Evolutionary conservation across 2,113 vertebrate genomes (phyloP), one percentile per base, ranked within the genome.

Genomic region (Corythornis madagascariensis): DNA sequence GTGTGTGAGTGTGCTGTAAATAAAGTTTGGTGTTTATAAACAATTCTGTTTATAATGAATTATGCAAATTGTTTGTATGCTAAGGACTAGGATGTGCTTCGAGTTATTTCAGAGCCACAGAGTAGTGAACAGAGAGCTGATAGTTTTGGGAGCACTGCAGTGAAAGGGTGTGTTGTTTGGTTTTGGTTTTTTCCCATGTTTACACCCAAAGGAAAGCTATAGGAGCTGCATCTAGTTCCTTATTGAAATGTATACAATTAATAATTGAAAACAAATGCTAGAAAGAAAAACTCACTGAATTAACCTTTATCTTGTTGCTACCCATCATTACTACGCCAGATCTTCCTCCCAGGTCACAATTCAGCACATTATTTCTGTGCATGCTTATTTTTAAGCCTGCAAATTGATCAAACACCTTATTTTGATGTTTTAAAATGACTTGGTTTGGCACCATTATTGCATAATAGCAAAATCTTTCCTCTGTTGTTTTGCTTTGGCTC

Each of bases 11-110:
- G 38, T 0, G 0, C 70, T 86, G 43, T 80, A 91, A 96, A 91
- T 90, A 67, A 79, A 20, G 69, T 67, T 53, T 85, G 67, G 53
- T 95, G 85, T 95, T 95, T 93, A 91, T 88, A 92, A 96, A 91
- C 92, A 94, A 65, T 76, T 60, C 53, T 0, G 9, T 74, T 69
- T 53, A 59, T 78, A 55, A 69, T 59, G 73, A 86, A 74, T 86
- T 80, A 70, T 50, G 14, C 16, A 13, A 65, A 25, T 43, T 74
- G 74, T 94, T 92, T 92, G 38, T 89, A 81, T 93, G 91, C 72
- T 89, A 73, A 81, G 88, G 22, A 35, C 74, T 3, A 1, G 65
- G 57, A 83, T 77, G n/a, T 64, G 89, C 38, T 74, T 86, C 57
- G 11, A 31, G n/a, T 67, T 85, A 43, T 76, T 70, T 83, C 78